Evolutionary conservation across 1,140 invertebrate species (phyloP).

Genomic region (Saccostrea cuccullata): DNA sequence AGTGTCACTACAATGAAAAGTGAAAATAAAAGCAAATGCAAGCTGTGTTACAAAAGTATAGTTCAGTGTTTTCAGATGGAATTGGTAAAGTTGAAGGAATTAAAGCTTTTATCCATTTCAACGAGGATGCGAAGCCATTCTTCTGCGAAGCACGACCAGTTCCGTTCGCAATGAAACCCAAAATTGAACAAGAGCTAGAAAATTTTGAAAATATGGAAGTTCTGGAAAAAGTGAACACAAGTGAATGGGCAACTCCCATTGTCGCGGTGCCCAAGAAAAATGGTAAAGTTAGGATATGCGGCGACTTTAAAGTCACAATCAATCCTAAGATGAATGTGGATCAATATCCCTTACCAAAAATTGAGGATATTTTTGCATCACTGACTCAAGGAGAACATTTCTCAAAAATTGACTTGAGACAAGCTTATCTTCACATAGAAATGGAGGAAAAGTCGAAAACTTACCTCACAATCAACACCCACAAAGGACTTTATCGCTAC

Average conservation of each 20-base stretch:
- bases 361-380: conserved; percentile 64
- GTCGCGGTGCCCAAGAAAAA: conserved; percentile 75
- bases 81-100: conserved; percentile 16
- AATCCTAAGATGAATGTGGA: conserved; percentile 59
- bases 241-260: conserved; percentile 75
- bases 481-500: conserved; percentile 78
- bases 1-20: neutral
- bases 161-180: conserved; percentile 73
- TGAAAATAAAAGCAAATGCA: conserved; percentile 57
- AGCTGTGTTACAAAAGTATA: conserved; percentile 12
- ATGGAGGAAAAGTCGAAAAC: conserved; percentile 51
- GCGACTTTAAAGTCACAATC: conserved; percentile 74
- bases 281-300: conserved; percentile 74
- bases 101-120: conserved; percentile 43
- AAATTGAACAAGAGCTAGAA: conserved; percentile 67
- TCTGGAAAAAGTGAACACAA: conserved; percentile 55
- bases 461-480: conserved; percentile 73
- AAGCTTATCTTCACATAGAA: conserved; percentile 62
- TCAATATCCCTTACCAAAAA: conserved; percentile 57
- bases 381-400: conserved; percentile 60
- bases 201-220: conserved; percentile 59
- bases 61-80: conserved; percentile 53
- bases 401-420: conserved; percentile 58
- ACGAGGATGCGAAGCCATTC: conserved; percentile 31
- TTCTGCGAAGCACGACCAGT: conserved; percentile 71